Evolutionary conservation across 2,113 vertebrate genomes (phyloP), one percentile per base, ranked within the genome.

Genomic region (Tursiops truncatus): DNA sequence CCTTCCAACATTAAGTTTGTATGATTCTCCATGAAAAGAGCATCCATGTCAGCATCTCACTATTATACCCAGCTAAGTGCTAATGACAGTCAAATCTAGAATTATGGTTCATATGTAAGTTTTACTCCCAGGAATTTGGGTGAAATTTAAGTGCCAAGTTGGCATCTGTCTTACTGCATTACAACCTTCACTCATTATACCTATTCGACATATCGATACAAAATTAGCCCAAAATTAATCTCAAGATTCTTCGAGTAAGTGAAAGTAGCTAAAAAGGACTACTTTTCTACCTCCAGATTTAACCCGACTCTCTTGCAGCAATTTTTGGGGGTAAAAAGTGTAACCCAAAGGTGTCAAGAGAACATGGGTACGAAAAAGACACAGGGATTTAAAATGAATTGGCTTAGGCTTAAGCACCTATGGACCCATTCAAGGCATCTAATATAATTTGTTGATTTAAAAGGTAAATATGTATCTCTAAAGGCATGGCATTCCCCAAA

Each of bases 21-120:
- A 94, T 14, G 28, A 88, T 71, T 87, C 33, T 87, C 80, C 26
- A 58, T 3, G 56, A 70, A 96, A 92, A 60, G 82, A 50, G 73
- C 5, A 93, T 84, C 18, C 50, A 84, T 44, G 25, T 80, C 67
- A 91, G 14, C n/a, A 60, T 6, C 44, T 85, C 23, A 88, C 47
- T 95, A n/a, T 56, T 89, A 88, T 0, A 76, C 4, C 58, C 28
- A 80, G 31, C 28, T 56, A 62, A 38, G 53, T 20, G 7, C 44
- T 50, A 73, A 82, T 13, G 76, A 38, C 9, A 41, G 33, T 50
- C 58, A 90, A 56, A 41, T 62, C 68, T 18, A 65, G 53, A 91
- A 84, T 53, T 79, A 58, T 23, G 33, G 63, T 31, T 80, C 50
- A 70, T 12, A 47, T 21, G 10, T 67, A 47, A 86, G n/a, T 62